phyloP scores from a whole-genome alignment of 2,113 vertebrate species.

The Vireo altiloquus region DNA sequence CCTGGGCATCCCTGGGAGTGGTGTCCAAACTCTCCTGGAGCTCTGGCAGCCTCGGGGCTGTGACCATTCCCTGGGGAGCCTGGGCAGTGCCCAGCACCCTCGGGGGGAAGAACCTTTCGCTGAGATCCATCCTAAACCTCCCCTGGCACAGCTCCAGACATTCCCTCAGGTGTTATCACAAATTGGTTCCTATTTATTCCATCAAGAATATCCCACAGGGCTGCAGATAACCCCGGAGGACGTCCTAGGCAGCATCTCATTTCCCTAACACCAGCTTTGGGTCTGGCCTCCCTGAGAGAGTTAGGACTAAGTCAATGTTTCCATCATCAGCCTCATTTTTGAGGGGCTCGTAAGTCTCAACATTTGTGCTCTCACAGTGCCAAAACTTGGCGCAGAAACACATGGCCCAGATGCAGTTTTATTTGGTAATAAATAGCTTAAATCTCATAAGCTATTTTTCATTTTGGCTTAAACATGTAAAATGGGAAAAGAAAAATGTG shows the following conservation, averaged over 20 bases:
- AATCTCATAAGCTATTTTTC: slow-evolving; percentile 7
- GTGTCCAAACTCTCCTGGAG: accelerated
- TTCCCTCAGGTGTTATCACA: neutral
- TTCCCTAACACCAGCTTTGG: neutral
- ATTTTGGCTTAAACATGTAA: neutral
- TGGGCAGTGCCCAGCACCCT: neutral
- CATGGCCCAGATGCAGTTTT: slow-evolving; percentile 5
- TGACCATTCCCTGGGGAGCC: neutral
- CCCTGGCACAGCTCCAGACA: neutral
- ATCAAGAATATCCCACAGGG: neutral
- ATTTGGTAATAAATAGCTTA: slow-evolving; percentile 45
- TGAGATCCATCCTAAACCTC: accelerated
- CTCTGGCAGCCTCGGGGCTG: accelerated
- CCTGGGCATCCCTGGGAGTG: accelerated
- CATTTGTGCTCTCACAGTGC: neutral
- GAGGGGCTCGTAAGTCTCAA: neutral
- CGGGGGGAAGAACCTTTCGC: neutral
- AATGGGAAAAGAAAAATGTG: slow-evolving; percentile 5
- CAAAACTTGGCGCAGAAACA: neutral
- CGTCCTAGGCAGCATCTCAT: neutral
- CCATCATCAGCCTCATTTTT: neutral
- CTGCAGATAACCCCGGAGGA: neutral
- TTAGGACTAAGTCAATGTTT: slow-evolving; percentile 21
- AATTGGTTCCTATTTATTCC: neutral
- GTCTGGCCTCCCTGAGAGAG: neutral